phyloP scores from a whole-genome alignment of 2,797 vertebrate genomes.

The Arnoldichthys spilopterus region DNA sequence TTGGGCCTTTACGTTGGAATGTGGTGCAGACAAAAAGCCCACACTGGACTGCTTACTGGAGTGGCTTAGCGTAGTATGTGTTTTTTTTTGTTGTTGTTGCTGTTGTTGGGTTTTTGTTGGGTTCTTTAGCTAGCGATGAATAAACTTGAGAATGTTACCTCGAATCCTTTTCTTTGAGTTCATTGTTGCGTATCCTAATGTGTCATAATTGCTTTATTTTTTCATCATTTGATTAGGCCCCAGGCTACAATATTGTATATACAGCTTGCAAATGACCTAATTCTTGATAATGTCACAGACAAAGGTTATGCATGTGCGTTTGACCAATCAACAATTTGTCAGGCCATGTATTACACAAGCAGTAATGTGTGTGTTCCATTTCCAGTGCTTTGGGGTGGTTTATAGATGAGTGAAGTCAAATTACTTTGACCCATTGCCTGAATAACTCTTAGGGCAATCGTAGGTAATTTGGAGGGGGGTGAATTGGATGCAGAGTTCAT shows the following conservation, averaged over 20 bases:
- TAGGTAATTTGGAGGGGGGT: conserved; percentile 29
- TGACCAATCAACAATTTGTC: not conserved
- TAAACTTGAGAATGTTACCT: conserved; percentile 37
- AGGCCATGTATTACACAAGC: conserved; percentile 8
- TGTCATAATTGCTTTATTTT: not conserved
- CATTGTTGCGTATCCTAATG: not conserved
- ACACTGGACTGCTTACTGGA: not conserved
- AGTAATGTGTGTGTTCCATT: conserved; percentile 43
- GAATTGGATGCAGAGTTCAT: conserved; percentile 45
- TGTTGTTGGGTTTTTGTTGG: too few species aligned
- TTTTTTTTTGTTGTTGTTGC: too few species aligned
- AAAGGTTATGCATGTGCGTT: not conserved
- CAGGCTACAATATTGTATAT: conserved; percentile 17
- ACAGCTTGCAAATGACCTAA: not conserved
- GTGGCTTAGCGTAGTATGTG: not conserved
- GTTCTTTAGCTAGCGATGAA: conserved; percentile 35
- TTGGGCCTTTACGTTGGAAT: not conserved
- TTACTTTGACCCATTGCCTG: conserved; percentile 50
- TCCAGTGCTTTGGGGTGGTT: conserved; percentile 20
- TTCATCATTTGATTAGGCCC: not conserved
- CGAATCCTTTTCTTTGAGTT: conserved; percentile 16
- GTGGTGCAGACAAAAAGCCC: not conserved
- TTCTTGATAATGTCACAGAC: not conserved
- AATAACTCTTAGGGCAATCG: conserved; percentile 50
- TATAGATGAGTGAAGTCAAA: conserved; percentile 42